Base-by-base conservation (phyloP, 2,797 vertebrate species). In the Graptemys geographica region DNA sequence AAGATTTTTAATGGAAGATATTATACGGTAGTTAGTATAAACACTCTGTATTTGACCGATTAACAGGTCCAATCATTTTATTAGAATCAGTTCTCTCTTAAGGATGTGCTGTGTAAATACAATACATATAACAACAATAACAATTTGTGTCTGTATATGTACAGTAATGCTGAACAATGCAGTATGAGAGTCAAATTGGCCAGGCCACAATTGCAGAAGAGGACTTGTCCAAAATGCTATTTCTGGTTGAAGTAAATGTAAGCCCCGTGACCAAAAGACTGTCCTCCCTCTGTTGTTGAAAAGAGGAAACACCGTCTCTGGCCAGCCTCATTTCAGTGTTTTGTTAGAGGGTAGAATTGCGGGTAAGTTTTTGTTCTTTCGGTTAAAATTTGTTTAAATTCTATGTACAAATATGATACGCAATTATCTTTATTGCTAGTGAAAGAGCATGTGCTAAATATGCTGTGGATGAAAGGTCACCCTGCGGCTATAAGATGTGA, bases 141-240 rank as follows among this genome's bases (percentile, higher is more conserved):
- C 16, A 53, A 12, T 25, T 8, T 47, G 76, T 90, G 79, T 1
- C 8, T 79, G 6, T 52, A 19, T 81, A 33, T n/a, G 18, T 12
- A 79, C 16, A 74, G 1, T 10, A 23, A 0, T 4, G 7, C 52
- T 55, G 57, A 19, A 21, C 13, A 81, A 84, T 25, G 23, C 69
- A 16, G 15, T 6, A 15, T 3, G 2, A 44, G 74, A 57, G 41
- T 85, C 49, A 44, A 1, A 5, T 6, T 65, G 33, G 6, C 7
- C 25, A 25, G 51, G 79, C 87, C n/a, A 82, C 12, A 1, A 1
- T 47, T 78, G 25, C 31, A 84, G n/a, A 84, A 4, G 23, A 78
- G 6, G 4, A 28, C 18, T 28, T n/a, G 3, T 33, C 57, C 72
- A 1, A 87, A 86, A 78, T 0, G 0, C 11, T 56, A 1, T 18